These are phyloP conservation scores for Hirudo medicinalis DNA, from an alignment of 1,140 invertebrate species.

Conservation along the genomic window DNA sequence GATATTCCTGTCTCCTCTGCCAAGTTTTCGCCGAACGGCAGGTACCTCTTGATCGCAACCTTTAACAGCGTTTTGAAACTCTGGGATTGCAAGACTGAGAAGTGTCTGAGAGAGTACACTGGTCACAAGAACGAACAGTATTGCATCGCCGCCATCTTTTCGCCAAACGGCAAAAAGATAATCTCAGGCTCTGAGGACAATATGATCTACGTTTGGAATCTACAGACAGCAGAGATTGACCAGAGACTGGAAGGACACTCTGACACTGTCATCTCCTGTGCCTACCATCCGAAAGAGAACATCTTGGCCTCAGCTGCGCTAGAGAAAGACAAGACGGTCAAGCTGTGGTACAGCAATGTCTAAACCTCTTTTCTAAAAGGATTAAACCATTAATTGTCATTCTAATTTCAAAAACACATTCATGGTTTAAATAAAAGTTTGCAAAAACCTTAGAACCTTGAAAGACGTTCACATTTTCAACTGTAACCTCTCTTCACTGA, in stretches of 20 bases:
- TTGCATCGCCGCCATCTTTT: slow-evolving; percentile 99
- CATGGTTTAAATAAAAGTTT: no score
- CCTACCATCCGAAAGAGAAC: slow-evolving; percentile 80
- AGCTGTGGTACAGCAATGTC: slow-evolving; percentile 95
- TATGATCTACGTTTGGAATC: slow-evolving; percentile 97
- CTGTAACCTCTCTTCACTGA: no score
- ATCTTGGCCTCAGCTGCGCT: slow-evolving; percentile 96
- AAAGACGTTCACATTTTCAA: no score
- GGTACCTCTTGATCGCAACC: not conserved
- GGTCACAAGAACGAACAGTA: slow-evolving; percentile 99
- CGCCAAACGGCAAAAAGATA: slow-evolving; percentile 90
- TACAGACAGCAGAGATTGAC: slow-evolving; percentile 97
- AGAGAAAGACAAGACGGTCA: slow-evolving; percentile 97
- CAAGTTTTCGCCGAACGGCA: no score
- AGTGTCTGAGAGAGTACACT: slow-evolving; percentile 90
- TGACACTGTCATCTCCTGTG: slow-evolving; percentile 29
- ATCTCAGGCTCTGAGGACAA: slow-evolving; percentile 99
- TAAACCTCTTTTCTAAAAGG: slow-evolving; percentile 44
- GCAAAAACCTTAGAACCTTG: no score
- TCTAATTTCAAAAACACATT: no score
- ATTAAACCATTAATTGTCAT: no score
- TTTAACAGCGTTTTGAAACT: slow-evolving; percentile 68
- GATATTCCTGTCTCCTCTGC: no score
- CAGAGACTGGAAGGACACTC: slow-evolving; percentile 92
- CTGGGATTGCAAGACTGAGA: slow-evolving; percentile 93